phyloP scores from a whole-genome alignment of 1,140 invertebrate genomes.

The Leucophenga varia region DNA sequence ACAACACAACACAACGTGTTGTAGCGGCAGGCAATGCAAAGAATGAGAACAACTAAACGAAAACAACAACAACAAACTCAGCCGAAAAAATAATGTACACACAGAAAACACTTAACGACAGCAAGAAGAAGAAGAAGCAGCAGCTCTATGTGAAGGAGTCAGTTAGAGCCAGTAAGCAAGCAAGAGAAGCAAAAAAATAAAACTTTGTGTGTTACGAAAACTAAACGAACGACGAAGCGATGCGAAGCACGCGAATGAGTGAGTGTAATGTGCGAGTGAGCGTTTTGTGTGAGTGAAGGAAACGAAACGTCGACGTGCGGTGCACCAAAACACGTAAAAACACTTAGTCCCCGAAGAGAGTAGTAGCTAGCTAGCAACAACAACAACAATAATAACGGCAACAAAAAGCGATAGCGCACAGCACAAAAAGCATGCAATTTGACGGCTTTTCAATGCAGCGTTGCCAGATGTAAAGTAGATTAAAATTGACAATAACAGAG shows the following conservation, averaged over 20 bases:
- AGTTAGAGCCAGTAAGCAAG: conserved; percentile 14
- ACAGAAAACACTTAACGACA: conserved; percentile 30
- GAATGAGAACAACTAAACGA: conserved; percentile 51
- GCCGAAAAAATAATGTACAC: conserved; percentile 32
- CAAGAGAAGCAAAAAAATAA: conserved; percentile 21
- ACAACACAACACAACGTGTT: conserved; percentile 13
- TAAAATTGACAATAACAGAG: no score
- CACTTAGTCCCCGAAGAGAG: conserved; percentile 40
- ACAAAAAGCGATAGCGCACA: no score
- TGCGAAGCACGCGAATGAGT: no score
- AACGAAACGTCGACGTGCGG: conserved; percentile 15
- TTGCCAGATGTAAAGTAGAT: no score
- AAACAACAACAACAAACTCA: conserved; percentile 37
- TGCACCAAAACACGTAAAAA: conserved; percentile 55
- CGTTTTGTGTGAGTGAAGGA: conserved; percentile 5
- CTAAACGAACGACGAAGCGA: conserved; percentile 2
- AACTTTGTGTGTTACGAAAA: no score
- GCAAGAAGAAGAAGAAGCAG: background rate
- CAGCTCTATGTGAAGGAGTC: conserved; percentile 1
- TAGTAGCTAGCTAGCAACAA: conserved; percentile 1
- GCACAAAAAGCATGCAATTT: no score
- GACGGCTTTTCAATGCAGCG: no score
- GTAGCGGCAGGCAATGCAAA: conserved; percentile 41
- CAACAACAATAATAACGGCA: conserved; percentile 5
- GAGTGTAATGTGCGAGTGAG: no score